phyloP scores from a whole-genome alignment of 2,888 invertebrate species.

The Lamproptera curius region DNA sequence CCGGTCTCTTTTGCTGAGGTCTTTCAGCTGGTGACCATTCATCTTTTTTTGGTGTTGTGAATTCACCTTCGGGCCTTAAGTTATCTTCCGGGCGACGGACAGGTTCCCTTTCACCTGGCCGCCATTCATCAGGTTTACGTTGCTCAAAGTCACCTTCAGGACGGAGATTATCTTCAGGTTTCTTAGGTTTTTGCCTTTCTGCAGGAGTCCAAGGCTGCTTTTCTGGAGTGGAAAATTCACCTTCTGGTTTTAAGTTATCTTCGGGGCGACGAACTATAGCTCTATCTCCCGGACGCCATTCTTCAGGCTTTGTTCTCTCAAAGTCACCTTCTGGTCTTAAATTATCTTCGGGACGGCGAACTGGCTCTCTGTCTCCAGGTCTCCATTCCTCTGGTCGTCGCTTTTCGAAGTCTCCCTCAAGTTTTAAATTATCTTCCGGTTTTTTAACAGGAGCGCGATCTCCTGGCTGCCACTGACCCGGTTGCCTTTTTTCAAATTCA shows the following conservation, averaged over 20 bases:
- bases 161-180: constrained; percentile 72
- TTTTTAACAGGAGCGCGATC: constrained; percentile 70
- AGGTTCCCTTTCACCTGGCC: constrained; percentile 59
- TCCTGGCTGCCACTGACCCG: constrained; percentile 59
- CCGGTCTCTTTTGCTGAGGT: constrained; percentile 72
- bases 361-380: constrained; percentile 53
- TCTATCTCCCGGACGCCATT: constrained; percentile 71
- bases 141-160: constrained; percentile 75
- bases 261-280: constrained; percentile 50
- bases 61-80: constrained; percentile 70
- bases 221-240: constrained; percentile 64
- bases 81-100: constrained; percentile 71
- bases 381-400: constrained; percentile 54
- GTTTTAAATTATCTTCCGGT: constrained; percentile 68
- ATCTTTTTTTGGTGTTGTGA: constrained; percentile 48
- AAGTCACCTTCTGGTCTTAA: constrained; percentile 75
- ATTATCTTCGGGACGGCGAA: constrained; percentile 70
- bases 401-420: constrained; percentile 39
- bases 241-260: constrained; percentile 68
- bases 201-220: constrained; percentile 65
- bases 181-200: constrained; percentile 54
- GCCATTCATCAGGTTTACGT: constrained; percentile 47
- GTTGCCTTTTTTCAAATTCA: constrained; percentile 58
- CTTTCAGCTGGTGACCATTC: constrained; percentile 70
- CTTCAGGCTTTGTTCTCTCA: constrained; percentile 57